Base-by-base conservation (phyloP, 2,113 vertebrate species). In the Dicentrarchus labrax region DNA sequence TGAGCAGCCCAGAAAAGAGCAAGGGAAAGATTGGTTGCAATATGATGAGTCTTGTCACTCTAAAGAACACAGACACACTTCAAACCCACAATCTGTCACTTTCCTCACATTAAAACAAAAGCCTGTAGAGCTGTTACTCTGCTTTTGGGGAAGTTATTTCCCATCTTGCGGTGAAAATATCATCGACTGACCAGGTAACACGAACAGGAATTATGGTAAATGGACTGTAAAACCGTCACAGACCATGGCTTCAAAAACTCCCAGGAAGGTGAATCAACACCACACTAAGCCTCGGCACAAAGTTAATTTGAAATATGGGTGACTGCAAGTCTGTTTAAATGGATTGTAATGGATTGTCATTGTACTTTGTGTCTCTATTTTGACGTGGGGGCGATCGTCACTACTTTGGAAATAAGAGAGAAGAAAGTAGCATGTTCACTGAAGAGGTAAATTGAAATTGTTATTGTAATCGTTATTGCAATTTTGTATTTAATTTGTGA, bases 61-160 rank as follows among this genome's bases (percentile, higher is more conserved):
- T 22, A 5, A 72, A 61, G 48, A 48, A 54, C 45, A 65, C 43
- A 41, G 39, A 54, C 66, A 82, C 65, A 62, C 54, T 81, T 78
- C 45, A 76, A 72, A 68, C 71, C 56, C 53, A 12, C 75, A 82
- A 60, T 82, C 71, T 82, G 85, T 73, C 66, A 51, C 69, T 80
- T 68, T 51, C 6, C 39, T 68, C 50, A n/a, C 54, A 76, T 30
- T 41, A 8, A 62, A 78, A 71, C 62, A 16, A 45, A 36, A 61
- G 60, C 36, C 36, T 21, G 9, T 12, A 19, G 2, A 50, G 15
- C 36, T 59, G 39, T 45, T 53, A 45, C 19, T 39, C 13, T 54
- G 69, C 39, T n/a, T 71, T 50, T 59, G 11, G 50, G 30, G 59
- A 76, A 38, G 59, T 10, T 8, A 13, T 72, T 43, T 43, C 59